phyloP scores from a whole-genome alignment of 2,797 vertebrate species.

The Cyclura pinguis region DNA sequence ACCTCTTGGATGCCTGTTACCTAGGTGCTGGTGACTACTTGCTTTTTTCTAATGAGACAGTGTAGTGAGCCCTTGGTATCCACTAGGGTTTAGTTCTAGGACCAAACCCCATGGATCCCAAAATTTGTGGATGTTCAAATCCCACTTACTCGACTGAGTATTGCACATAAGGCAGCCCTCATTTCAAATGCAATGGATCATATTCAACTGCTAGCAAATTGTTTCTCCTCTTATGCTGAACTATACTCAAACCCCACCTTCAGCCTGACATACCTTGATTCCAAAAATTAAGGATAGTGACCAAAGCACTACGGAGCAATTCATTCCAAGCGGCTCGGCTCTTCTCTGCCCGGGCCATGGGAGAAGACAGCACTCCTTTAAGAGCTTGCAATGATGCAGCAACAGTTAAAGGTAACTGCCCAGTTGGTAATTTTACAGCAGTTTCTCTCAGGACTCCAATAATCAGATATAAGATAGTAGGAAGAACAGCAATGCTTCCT shows the following conservation, averaged over 20 bases:
- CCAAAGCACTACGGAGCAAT: slow-evolving; percentile 86
- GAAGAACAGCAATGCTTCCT: slow-evolving; percentile 90
- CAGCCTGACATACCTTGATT: slow-evolving; percentile 79
- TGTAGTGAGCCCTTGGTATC: too few relatives aligned
- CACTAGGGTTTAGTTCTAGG: too few relatives aligned
- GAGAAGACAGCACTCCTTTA: slow-evolving; percentile 85
- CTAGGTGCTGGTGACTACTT: background rate
- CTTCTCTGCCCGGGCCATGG: slow-evolving; percentile 93
- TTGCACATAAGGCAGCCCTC: background rate
- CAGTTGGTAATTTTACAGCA: slow-evolving; percentile 77
- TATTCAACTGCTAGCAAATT: background rate
- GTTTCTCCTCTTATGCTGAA: background rate
- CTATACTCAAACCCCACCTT: background rate
- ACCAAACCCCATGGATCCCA: background rate
- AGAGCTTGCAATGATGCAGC: slow-evolving; percentile 87
- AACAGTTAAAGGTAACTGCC: slow-evolving; percentile 76
- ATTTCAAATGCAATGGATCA: background rate
- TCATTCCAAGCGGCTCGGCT: slow-evolving; percentile 86
- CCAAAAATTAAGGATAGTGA: slow-evolving; percentile 87
- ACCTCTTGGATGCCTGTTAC: background rate
- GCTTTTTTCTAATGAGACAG: background rate
- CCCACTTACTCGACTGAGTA: background rate
- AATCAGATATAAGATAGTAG: slow-evolving; percentile 91
- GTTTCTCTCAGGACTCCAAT: slow-evolving; percentile 89
- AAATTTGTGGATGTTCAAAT: background rate